Evolutionary conservation across 2,113 vertebrate genomes (phyloP).

Genomic region (Sinocyclocheilus maitianheensis): DNA sequence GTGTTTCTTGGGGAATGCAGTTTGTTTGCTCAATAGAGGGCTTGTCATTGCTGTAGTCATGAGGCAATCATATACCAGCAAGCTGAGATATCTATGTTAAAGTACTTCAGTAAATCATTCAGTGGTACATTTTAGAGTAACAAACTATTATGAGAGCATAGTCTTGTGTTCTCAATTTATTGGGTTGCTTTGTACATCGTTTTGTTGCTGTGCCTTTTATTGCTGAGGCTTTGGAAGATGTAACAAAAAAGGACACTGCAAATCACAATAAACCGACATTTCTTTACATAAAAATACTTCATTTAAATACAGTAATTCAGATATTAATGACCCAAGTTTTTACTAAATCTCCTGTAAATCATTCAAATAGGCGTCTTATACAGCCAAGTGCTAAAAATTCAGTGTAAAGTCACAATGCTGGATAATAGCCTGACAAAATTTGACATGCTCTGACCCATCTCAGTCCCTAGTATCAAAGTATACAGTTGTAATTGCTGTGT

Average conservation of each 20-base stretch:
- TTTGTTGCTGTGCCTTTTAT: background rate
- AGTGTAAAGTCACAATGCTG: background rate
- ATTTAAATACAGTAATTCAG: background rate
- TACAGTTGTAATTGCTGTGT: background rate
- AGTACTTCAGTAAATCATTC: background rate
- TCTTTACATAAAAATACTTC: background rate
- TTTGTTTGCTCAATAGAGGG: constrained; percentile 16
- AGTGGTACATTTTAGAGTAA: background rate
- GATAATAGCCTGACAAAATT: background rate
- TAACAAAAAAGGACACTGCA: background rate
- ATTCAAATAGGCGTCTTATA: background rate
- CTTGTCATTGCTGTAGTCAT: background rate
- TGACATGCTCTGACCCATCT: background rate
- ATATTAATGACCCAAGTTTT: background rate
- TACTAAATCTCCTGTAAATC: background rate
- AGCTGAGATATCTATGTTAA: background rate
- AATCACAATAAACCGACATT: background rate
- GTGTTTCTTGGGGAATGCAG: background rate
- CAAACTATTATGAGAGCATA: background rate
- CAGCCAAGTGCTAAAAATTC: background rate
- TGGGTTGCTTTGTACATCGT: background rate
- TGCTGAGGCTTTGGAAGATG: background rate
- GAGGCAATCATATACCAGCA: background rate
- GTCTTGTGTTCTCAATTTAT: background rate
- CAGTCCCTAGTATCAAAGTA: background rate